A percentile compares a stretch with the other conserved stretches of the same genome.
Evolutionary conservation across 2,888 invertebrate species (phyloP).

Genomic region (Leptinotarsa haldemani): DNA sequence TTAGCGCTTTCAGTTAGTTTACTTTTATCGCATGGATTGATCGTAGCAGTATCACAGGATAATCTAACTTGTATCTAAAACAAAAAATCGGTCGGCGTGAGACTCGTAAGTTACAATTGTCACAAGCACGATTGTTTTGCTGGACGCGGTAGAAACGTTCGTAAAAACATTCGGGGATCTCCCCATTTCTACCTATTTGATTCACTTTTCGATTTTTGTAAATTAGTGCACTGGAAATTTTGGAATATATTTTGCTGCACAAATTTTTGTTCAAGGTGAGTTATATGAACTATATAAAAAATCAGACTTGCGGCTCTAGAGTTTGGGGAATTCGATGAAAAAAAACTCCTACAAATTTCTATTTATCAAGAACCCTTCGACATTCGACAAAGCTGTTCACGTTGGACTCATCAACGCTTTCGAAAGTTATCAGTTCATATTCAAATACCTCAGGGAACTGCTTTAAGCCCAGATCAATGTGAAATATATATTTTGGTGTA

Average conservation of each 20-base stretch:
- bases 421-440: too few relatives aligned
- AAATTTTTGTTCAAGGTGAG: background rate
- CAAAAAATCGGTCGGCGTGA: background rate
- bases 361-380: too few relatives aligned
- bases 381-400: too few relatives aligned
- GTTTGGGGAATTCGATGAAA: too few relatives aligned
- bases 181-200: background rate
- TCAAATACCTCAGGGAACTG: too few relatives aligned
- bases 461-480: too few relatives aligned
- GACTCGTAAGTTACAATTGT: background rate
- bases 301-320: too few relatives aligned
- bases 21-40: background rate
- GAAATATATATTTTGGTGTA: too few relatives aligned
- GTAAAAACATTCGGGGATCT: background rate
- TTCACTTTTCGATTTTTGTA: background rate
- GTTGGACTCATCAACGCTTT: too few relatives aligned
- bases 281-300: background rate
- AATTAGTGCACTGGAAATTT: background rate
- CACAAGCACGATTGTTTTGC: background rate
- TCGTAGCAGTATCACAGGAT: background rate
- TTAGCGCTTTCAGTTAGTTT: background rate
- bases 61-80: background rate
- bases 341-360: too few relatives aligned
- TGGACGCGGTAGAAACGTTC: background rate
- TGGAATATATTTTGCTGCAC: slow-evolving; percentile 2